Percentiles rank a stretch among this genome's conserved stretches.
These are phyloP conservation scores for Cyclophora albipunctata DNA, from an alignment of 2,888 invertebrate genomes.

Conservation along the genomic window DNA sequence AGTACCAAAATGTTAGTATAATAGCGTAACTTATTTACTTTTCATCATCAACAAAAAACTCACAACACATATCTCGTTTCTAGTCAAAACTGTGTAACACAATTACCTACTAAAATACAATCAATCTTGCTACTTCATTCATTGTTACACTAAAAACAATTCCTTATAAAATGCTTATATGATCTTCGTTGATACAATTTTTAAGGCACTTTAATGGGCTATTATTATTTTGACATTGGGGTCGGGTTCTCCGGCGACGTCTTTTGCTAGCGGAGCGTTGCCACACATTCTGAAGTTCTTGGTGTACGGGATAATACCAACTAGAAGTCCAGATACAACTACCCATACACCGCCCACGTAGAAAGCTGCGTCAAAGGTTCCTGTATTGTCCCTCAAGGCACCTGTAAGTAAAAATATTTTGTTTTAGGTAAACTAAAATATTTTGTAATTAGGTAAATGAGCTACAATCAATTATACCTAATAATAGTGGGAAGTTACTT, in stretches of 20 bases:
- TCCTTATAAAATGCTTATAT: no score
- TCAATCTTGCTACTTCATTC: no score
- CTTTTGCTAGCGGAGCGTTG: conserved; percentile 63
- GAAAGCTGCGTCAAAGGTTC: conserved; percentile 86
- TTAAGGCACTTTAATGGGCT: conserved; percentile 40
- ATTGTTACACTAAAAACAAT: no score
- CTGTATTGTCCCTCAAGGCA: conserved; percentile 76
- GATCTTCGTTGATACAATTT: no score
- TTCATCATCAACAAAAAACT: no score
- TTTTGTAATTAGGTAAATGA: background rate
- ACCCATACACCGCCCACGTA: conserved; percentile 89
- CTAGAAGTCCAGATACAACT: conserved; percentile 82
- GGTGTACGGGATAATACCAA: conserved; percentile 79
- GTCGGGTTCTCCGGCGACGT: conserved; percentile 58
- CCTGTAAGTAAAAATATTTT: conserved; percentile 34
- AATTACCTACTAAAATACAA: no score
- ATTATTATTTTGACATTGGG: conserved; percentile 64
- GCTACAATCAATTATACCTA: no score
- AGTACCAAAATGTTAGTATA: no score
- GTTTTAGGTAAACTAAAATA: background rate
- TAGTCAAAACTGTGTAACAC: no score
- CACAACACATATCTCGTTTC: no score
- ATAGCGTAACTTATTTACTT: no score
- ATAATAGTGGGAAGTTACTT: no score
- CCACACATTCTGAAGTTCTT: conserved; percentile 78